Evolutionary conservation across 2,888 invertebrate genomes (phyloP).

Genomic region (Meteorus colon): DNA sequence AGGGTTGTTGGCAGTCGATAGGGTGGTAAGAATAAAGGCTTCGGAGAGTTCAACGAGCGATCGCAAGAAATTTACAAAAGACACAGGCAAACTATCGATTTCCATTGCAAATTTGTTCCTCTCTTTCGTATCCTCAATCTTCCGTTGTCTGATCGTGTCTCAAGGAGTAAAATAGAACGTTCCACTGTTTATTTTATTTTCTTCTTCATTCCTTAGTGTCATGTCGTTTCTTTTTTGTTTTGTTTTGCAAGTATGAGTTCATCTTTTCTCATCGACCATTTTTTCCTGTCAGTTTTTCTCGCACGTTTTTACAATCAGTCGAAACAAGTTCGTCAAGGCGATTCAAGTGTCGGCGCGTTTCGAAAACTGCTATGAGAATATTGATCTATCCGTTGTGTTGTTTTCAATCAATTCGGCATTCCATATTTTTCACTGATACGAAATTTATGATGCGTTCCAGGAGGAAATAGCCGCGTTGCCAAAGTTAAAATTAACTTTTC

Average conservation of each 20-base stretch:
- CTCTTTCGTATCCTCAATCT: not conserved
- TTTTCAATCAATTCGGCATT: too few species aligned
- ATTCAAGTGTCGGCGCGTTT: conserved; percentile 29
- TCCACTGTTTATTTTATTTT: not conserved
- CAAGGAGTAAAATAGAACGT: conserved; percentile 41
- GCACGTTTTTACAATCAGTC: conserved; percentile 39
- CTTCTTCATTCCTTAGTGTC: conserved; percentile 14
- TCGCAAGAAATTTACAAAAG: conserved; percentile 60
- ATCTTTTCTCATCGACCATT: not conserved
- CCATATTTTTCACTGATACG: too few species aligned
- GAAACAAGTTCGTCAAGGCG: conserved; percentile 52
- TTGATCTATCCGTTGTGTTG: not conserved
- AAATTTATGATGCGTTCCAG: too few species aligned
- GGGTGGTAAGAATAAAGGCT: conserved; percentile 16
- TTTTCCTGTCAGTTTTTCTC: conserved; percentile 12
- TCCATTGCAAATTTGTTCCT: conserved; percentile 34
- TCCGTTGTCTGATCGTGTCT: conserved; percentile 50
- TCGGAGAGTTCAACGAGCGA: conserved; percentile 60
- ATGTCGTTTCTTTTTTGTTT: conserved; percentile 28
- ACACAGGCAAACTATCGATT: conserved; percentile 52
- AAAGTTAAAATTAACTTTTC: too few species aligned
- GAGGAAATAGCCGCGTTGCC: too few species aligned
- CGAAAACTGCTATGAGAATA: not conserved
- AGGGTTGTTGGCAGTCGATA: conserved; percentile 20
- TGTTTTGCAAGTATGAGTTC: conserved; percentile 13